Base-by-base conservation (phyloP, 1,140 invertebrate species). In the Zaprionus ornatus region DNA sequence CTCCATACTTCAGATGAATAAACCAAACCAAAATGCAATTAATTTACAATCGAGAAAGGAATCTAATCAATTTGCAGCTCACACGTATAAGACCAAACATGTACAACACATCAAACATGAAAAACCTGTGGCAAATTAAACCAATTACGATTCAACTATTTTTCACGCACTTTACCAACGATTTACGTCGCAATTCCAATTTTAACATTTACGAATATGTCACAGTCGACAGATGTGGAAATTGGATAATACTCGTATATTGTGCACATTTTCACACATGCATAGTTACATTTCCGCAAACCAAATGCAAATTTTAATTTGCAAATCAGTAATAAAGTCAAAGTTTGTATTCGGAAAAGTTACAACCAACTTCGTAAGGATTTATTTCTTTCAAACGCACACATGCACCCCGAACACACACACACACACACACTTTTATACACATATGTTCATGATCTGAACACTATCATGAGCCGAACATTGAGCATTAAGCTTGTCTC, bases 191-290 rank as follows among this genome's bases (percentile, higher is more conserved):
- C 74, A 79, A 79, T 79, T 70, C n/a, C 55, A 73, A 74, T 82
- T 77, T 70, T 78, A 80, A 83, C 77, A 80, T 88, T 74, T 37
- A 32, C 27, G 9, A 29, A 29, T 29, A 77, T 82, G 37, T 45
- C n/a, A 32, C 32, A 19, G 64, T 64, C 35, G 27, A 35, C 21
- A 9, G 48, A 29, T 32, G n/a, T 13, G 21, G 27, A 61, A 66
- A 56, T 29, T 10, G n/a, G 25, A 32, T 21, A 21, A 66, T 55
- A n/a, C n/a, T n/a, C n/a, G n/a, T n/a, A 7, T 65, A 15, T 42
- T 29, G 15, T 65, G 17, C 21, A 48, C 6, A 42, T 42, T 42
- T 42, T 42, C 40, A 42, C 35, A 37, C 35, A 37, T 15, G 35
- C 40, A 45, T 17, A 17, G 40, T 45, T 45, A 45, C 45, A 48